These are phyloP conservation scores for Eurois occulta DNA, from an alignment of 2,888 invertebrate species.

Conservation along the genomic window DNA sequence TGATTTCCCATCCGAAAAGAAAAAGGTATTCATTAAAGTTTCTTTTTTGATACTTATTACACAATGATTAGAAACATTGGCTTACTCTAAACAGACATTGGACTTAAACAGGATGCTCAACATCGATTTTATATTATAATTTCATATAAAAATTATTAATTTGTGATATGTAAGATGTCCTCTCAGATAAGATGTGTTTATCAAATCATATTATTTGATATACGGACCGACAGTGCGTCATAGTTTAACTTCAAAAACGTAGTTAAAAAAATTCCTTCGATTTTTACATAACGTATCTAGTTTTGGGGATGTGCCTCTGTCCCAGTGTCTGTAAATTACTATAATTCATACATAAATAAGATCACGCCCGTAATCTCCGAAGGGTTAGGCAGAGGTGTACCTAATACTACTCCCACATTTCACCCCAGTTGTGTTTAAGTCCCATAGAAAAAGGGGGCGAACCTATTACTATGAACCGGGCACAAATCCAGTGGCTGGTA, in stretches of 20 bases:
- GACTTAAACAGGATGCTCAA: slow-evolving; percentile 23
- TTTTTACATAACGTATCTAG: neutral
- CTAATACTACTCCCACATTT: neutral
- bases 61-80: neutral
- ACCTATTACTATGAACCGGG: no score
- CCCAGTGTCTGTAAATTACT: neutral
- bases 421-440: neutral
- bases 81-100: neutral
- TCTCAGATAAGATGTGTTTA: slow-evolving; percentile 46
- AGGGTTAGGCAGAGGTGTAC: neutral
- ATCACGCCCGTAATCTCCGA: neutral
- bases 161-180: slow-evolving; percentile 32
- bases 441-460: no score
- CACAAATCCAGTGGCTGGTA: no score
- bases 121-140: slow-evolving; percentile 37
- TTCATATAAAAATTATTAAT: slow-evolving; percentile 41
- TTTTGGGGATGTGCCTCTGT: neutral
- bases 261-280: neutral
- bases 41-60: no score
- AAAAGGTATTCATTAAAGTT: no score
- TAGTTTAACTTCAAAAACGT: neutral
- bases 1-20: no score
- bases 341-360: neutral
- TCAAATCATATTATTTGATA: slow-evolving; percentile 1
- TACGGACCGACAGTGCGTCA: slow-evolving; percentile 17